Base-by-base conservation (phyloP, 2,888 invertebrate species). In the Selenia dentaria region DNA sequence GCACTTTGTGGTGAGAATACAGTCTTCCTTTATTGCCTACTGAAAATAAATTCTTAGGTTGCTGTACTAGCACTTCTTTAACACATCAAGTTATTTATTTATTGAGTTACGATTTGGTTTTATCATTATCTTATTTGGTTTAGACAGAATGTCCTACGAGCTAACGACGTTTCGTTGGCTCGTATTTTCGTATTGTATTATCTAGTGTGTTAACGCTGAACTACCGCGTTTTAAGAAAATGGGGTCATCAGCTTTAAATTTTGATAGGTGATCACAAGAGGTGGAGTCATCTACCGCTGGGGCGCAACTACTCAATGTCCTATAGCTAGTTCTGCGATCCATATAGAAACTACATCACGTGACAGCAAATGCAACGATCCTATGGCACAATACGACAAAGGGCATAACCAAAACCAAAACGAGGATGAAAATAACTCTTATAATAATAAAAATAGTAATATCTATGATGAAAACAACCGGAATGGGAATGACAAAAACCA, bases 281-380 rank as follows among this genome's bases (percentile, higher is more conserved):
- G 88, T 2, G 90, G 91, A 1, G 79, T 79, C 18, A 83, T 91
- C 39, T 79, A 86, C 64, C 79, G 89, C 0, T 91, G 90, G 91
- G 90, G 90, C 1, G 85, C 85, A 0, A 87, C 88, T 0, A 87
- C 87, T 0, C 91, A 91, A 53, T 91, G 91, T 29, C 87, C 89
- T 0, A 60, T 73, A 1, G 58, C 74, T 1, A 77, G 64, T 31
- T 59, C 75, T 0, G 61, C 63, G 0, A 72, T 72, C 37, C 74
- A 78, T 44, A 68, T 79, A 2, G 68, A 71, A 12, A 74, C 75
- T 0, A 62, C 78, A 0, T 53, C 73, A 0, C 68, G 81, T 28
- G 68, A 81, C 57, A 67, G 66, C 36, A 62, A 62, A 46, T 87
- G 87, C 40, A 47, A 59, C 28, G 53, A 54, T 20, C 44, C 57